phyloP scores from a whole-genome alignment of 2,888 invertebrate genomes.

The Myathropa florea region DNA sequence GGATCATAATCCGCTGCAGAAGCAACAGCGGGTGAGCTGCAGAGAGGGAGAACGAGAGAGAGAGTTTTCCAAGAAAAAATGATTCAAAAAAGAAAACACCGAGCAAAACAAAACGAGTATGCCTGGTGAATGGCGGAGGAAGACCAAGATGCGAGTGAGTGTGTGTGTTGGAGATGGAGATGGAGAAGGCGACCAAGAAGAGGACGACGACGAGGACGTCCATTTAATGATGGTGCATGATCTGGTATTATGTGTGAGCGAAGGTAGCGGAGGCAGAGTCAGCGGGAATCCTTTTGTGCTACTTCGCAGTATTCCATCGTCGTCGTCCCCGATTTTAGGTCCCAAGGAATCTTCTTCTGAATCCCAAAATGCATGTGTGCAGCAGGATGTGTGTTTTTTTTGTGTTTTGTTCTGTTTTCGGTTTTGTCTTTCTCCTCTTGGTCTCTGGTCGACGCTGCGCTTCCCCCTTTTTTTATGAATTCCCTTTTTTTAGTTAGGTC shows the following conservation, averaged over 20 bases:
- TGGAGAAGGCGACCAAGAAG: background rate
- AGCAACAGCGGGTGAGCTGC: background rate
- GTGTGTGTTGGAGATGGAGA: background rate
- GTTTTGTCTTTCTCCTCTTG: slow-evolving; percentile 21
- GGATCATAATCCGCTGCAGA: slow-evolving; percentile 43
- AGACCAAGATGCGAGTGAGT: no score
- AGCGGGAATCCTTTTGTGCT: slow-evolving; percentile 71
- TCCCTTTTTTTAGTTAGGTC: background rate
- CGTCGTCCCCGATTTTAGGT: slow-evolving; percentile 51
- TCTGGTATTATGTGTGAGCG: slow-evolving; percentile 65
- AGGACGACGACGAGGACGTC: slow-evolving; percentile 40
- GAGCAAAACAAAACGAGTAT: slow-evolving; percentile 6
- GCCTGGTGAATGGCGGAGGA: slow-evolving; percentile 7
- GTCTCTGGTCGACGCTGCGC: slow-evolving; percentile 32
- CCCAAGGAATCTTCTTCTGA: slow-evolving; percentile 54
- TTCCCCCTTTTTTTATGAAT: slow-evolving; percentile 60
- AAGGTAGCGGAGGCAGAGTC: slow-evolving; percentile 49
- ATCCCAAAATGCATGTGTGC: slow-evolving; percentile 68
- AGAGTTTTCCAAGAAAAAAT: slow-evolving; percentile 64
- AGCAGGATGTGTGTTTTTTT: slow-evolving; percentile 66
- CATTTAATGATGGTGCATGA: slow-evolving; percentile 71
- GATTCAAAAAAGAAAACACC: slow-evolving; percentile 28
- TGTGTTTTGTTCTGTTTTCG: background rate
- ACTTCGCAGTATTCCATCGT: slow-evolving; percentile 63
- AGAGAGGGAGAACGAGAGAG: slow-evolving; percentile 11